Conservation (phyloP, 2,888 invertebrate genomes). For the Phyllotreta cruciferae region DNA sequence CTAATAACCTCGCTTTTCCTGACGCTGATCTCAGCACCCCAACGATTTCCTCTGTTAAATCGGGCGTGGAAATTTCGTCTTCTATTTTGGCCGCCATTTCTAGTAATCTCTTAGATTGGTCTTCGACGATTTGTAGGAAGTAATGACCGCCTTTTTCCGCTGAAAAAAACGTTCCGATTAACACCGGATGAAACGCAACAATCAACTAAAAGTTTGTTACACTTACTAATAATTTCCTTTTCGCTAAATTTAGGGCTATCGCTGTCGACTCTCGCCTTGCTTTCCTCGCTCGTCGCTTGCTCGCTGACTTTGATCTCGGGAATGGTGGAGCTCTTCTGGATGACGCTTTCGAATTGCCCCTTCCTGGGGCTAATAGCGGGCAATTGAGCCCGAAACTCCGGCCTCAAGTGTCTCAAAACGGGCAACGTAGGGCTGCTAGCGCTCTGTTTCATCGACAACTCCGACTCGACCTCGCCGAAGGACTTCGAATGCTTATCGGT, state of each 20-base stretch:
- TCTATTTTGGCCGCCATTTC: slow-evolving; percentile 73
- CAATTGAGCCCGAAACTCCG: slow-evolving; percentile 85
- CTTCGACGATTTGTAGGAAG: slow-evolving; percentile 77
- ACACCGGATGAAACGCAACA: not conserved
- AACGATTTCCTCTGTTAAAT: slow-evolving; percentile 77
- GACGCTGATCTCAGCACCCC: slow-evolving; percentile 87
- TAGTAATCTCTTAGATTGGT: slow-evolving; percentile 75
- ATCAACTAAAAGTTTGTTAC: not conserved
- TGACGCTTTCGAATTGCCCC: slow-evolving; percentile 34
- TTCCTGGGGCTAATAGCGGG: slow-evolving; percentile 67
- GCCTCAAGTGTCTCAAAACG: slow-evolving; percentile 81
- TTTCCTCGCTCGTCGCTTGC: slow-evolving; percentile 40
- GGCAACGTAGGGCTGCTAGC: slow-evolving; percentile 67
- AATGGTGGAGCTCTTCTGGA: slow-evolving; percentile 57
- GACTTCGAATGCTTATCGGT: slow-evolving; percentile 50
- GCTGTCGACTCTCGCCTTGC: too few species aligned
- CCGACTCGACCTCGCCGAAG: slow-evolving; percentile 50
- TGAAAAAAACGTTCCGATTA: slow-evolving; percentile 24
- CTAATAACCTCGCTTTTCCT: slow-evolving; percentile 89
- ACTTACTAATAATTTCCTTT: slow-evolving; percentile 32
- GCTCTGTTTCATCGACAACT: slow-evolving; percentile 56
- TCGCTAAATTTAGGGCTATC: slow-evolving; percentile 32
- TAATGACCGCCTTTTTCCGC: slow-evolving; percentile 77
- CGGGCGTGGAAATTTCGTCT: slow-evolving; percentile 68
- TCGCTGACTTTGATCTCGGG: slow-evolving; percentile 54